Conservation (phyloP, 2,888 invertebrate genomes). For the Liodrosophila aerea region DNA sequence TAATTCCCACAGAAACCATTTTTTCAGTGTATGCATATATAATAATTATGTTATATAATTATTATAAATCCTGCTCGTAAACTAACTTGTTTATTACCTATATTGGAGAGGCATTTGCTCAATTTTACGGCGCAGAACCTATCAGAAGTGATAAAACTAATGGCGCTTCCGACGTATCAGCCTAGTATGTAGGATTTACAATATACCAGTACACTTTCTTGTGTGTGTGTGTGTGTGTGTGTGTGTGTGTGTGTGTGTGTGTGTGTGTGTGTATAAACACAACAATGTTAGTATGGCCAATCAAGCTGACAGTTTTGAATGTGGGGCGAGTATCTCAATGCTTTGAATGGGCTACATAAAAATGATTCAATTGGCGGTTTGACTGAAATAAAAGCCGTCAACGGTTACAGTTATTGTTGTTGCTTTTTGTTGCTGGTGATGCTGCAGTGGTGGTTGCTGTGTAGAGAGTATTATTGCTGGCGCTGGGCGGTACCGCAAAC, state of each 20-base stretch:
- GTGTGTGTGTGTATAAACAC: constrained; percentile 12
- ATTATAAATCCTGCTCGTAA: too few relatives aligned
- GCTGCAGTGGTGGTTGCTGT: constrained; percentile 8
- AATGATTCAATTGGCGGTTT: constrained; percentile 75
- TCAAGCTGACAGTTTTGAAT: constrained; percentile 62
- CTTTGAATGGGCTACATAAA: constrained; percentile 67
- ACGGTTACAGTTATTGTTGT: constrained; percentile 29
- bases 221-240: constrained; percentile 5
- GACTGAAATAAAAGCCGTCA: constrained; percentile 66
- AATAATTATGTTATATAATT: too few relatives aligned
- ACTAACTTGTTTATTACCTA: too few relatives aligned
- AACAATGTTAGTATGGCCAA: constrained; percentile 50
- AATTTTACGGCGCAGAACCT: constrained; percentile 13
- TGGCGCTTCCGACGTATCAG: constrained; percentile 19
- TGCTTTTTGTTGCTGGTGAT: constrained; percentile 4
- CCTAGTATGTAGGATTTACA: too few relatives aligned
- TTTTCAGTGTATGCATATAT: too few relatives aligned
- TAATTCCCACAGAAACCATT: too few relatives aligned
- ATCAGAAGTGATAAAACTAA: constrained; percentile 29
- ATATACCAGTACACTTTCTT: too few relatives aligned
- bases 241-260: constrained; percentile 4
- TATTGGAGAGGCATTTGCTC: constrained; percentile 16
- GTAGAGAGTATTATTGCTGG: constrained; percentile 12
- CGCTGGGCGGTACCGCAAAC: constrained; percentile 46
- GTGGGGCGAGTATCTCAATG: constrained; percentile 67